Conservation (phyloP, 2,797 vertebrate species). For the Malurus splendens region DNA sequence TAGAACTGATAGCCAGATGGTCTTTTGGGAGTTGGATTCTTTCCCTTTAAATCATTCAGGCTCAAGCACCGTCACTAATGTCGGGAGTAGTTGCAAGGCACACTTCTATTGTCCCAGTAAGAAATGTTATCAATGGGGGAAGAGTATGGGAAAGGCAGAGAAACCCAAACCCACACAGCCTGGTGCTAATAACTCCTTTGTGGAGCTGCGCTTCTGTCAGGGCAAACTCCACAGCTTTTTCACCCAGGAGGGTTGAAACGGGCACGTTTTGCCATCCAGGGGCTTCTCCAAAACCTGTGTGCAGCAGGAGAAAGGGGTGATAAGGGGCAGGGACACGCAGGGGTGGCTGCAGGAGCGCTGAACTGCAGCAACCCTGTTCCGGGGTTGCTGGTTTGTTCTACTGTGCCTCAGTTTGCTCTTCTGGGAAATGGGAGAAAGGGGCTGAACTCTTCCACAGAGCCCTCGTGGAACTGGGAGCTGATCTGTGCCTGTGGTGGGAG, state of each 20-base stretch:
- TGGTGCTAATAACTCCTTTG: constrained; percentile 60
- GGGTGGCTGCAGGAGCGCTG: not conserved
- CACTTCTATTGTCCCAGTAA: constrained; percentile 65
- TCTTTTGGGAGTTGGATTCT: constrained; percentile 74
- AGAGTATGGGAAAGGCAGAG: constrained; percentile 66
- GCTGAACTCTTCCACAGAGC: not conserved
- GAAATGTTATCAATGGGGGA: constrained; percentile 53
- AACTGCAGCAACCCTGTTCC: not conserved
- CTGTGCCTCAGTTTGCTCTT: not conserved
- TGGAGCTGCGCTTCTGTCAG: constrained; percentile 2
- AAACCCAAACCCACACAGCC: constrained; percentile 60
- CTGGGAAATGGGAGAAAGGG: not conserved
- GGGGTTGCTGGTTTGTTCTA: not conserved
- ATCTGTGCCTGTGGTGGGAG: not conserved
- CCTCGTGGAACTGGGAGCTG: not conserved
- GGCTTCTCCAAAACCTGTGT: not conserved
- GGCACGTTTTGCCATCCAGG: not conserved
- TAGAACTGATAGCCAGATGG: constrained; percentile 76
- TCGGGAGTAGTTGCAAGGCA: constrained; percentile 63
- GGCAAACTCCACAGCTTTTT: constrained; percentile 34
- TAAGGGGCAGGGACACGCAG: not conserved
- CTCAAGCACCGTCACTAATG: constrained; percentile 72
- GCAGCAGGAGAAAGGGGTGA: not conserved
- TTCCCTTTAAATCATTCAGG: constrained; percentile 63
- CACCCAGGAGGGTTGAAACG: not conserved